Conservation (phyloP, 2,797 vertebrate genomes). For the Zalophus californianus region DNA sequence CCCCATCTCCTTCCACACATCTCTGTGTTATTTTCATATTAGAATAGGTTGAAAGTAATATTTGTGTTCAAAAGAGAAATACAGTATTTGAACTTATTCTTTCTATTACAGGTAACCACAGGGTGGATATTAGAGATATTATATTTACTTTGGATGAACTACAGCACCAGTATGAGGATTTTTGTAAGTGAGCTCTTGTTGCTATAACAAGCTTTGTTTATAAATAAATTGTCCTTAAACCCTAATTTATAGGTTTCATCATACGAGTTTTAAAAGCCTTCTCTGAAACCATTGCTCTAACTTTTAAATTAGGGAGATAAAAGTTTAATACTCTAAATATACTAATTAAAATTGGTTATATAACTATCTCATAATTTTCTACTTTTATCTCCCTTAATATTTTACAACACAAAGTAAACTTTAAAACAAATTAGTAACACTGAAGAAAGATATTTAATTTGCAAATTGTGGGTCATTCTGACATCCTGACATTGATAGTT, state of each 20-base stretch:
- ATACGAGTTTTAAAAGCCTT: background rate
- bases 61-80: conserved; percentile 40
- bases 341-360: background rate
- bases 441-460: background rate
- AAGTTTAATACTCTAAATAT: background rate
- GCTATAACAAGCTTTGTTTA: background rate
- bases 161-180: conserved; percentile 47
- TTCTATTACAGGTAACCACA: conserved; percentile 69
- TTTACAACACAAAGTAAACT: background rate
- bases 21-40: background rate
- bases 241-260: background rate
- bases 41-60: background rate
- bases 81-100: background rate
- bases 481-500: background rate
- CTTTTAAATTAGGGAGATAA: background rate
- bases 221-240: conserved; percentile 8
- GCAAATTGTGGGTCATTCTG: background rate
- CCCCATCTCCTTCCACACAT: background rate
- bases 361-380: background rate
- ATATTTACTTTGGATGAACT: conserved; percentile 68
- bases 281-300: background rate
- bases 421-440: background rate
- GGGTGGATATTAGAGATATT: conserved; percentile 73
- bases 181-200: conserved; percentile 66
- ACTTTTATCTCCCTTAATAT: conserved; percentile 13